Percentiles rank a stretch among this genome's conserved stretches.
phyloP scores from a whole-genome alignment of 1,140 invertebrate genomes.

The Monomorium pharaonis region DNA sequence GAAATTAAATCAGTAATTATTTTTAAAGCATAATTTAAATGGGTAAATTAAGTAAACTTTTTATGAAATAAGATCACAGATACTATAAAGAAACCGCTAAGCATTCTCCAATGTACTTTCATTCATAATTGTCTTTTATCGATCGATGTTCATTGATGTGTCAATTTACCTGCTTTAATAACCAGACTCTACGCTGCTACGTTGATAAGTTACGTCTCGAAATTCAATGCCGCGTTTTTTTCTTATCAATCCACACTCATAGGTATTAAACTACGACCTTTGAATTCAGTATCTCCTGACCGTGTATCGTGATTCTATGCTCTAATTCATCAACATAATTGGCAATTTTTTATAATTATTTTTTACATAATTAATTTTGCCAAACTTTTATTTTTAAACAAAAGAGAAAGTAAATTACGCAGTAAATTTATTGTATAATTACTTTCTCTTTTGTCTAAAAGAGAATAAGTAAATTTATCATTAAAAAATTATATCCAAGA shows the following conservation, averaged over 20 bases:
- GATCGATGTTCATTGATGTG: constrained; percentile 60
- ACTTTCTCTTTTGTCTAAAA: no score
- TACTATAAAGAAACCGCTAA: neutral
- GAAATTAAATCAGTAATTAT: neutral
- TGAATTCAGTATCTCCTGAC: constrained; percentile 34
- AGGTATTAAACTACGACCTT: neutral
- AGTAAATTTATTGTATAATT: neutral
- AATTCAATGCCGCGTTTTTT: constrained; percentile 47
- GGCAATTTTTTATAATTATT: neutral
- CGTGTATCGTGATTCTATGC: constrained; percentile 9
- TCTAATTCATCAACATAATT: neutral
- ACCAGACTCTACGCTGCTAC: constrained; percentile 17
- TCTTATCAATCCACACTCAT: constrained; percentile 52
- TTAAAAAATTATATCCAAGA: neutral
- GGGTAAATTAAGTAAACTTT: neutral
- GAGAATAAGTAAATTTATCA: neutral
- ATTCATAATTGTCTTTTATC: constrained; percentile 63
- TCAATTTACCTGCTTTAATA: constrained; percentile 57
- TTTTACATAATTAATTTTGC: neutral
- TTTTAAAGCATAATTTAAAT: no score
- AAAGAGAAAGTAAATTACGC: neutral
- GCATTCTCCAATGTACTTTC: constrained; percentile 20
- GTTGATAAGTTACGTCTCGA: constrained; percentile 51
- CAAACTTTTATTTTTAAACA: neutral
- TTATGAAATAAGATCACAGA: neutral